A percentile compares a stretch with the other conserved stretches of the same genome.
phyloP scores from a whole-genome alignment of 2,888 invertebrate genomes.

The Polyommatus icarus region DNA sequence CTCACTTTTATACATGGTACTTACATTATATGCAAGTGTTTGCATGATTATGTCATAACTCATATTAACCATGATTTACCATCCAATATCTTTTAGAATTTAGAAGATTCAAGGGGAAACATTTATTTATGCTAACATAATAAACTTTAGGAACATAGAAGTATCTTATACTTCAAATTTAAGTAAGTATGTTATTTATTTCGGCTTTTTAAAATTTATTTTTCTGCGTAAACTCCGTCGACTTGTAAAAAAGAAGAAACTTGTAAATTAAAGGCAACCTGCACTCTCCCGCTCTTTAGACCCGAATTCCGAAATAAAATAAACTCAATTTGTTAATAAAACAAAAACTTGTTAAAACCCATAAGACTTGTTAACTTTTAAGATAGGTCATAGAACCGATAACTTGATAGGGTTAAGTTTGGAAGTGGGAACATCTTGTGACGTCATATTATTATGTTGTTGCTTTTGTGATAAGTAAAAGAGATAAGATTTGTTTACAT shows the following conservation, averaged over 20 bases:
- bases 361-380: not conserved
- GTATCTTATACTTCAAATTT: too few species aligned
- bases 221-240: not conserved
- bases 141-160: too few species aligned
- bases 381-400: not conserved
- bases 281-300: not conserved
- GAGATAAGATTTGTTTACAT: constrained; percentile 11
- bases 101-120: too few species aligned
- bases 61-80: not conserved
- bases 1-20: not conserved
- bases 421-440: not conserved
- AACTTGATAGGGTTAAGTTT: not conserved
- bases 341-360: not conserved
- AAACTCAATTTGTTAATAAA: not conserved
- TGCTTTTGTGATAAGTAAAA: constrained; percentile 1
- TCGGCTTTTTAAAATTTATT: not conserved
- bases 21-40: not conserved
- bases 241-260: not conserved
- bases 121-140: too few species aligned
- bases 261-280: not conserved
- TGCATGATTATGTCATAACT: not conserved
- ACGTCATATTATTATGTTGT: not conserved
- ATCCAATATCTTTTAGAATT: not conserved
- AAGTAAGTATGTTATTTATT: not conserved
- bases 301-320: too few species aligned